Evolutionary conservation across 2,888 invertebrate species (phyloP).

Genomic region (Polydrusus pterygomalis): DNA sequence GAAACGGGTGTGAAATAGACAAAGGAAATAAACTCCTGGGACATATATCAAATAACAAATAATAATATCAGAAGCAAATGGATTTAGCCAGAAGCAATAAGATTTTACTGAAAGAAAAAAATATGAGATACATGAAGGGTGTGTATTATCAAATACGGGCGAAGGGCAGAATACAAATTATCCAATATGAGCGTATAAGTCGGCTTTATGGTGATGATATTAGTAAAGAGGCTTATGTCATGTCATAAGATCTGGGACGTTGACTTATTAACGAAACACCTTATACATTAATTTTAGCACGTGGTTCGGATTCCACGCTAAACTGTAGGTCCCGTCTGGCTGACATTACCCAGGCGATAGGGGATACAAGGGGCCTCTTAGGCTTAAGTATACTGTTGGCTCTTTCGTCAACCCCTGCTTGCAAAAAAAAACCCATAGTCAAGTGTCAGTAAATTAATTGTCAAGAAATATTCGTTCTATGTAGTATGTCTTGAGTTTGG

Average conservation of each 20-base stretch:
- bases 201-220: slow-evolving; percentile 18
- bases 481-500: no score
- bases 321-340: no score
- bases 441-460: no score
- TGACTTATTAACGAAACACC: no score
- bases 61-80: slow-evolving; percentile 34
- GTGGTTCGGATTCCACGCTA: no score
- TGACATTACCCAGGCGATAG: no score
- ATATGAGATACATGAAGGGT: slow-evolving; percentile 32
- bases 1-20: slow-evolving; percentile 29
- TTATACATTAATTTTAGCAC: no score
- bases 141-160: slow-evolving; percentile 20
- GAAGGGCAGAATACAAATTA: slow-evolving; percentile 36
- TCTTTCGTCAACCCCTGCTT: no score
- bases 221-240: slow-evolving; percentile 4
- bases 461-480: no score
- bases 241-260: background rate
- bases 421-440: no score
- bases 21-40: slow-evolving; percentile 26
- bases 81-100: slow-evolving; percentile 41
- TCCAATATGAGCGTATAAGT: slow-evolving; percentile 21
- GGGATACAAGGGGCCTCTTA: no score
- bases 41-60: slow-evolving; percentile 36
- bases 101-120: slow-evolving; percentile 37
- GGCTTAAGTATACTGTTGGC: no score